These are phyloP conservation scores for Montifringilla adamsi DNA, from an alignment of 2,113 vertebrate genomes.

Conservation along the genomic window DNA sequence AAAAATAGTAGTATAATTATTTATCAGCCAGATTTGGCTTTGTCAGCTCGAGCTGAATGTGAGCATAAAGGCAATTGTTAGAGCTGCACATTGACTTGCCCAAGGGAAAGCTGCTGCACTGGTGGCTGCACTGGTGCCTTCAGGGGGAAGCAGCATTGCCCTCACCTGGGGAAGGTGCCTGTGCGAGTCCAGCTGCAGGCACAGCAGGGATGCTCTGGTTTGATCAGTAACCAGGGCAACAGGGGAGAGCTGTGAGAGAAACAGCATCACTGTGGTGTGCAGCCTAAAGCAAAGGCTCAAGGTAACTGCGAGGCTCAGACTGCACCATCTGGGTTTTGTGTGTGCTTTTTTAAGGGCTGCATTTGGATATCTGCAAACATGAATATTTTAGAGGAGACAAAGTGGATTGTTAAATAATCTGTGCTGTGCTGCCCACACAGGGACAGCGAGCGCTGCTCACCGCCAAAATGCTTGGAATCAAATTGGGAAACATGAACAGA, in stretches of 20 bases:
- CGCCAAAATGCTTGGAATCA: not conserved
- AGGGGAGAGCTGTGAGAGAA: not conserved
- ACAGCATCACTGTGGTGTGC: not conserved
- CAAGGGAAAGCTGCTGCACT: not conserved
- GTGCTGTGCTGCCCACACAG: constrained; percentile 30
- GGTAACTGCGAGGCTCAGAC: not conserved
- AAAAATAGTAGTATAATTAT: not conserved
- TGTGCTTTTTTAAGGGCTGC: not conserved
- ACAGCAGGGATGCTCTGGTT: not conserved
- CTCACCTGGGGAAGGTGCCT: not conserved
- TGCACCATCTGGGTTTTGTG: not conserved
- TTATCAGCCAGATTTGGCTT: not conserved
- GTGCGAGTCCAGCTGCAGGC: not conserved
- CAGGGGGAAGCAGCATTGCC: not conserved
- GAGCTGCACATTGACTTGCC: not conserved
- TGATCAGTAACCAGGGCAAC: constrained; percentile 39
- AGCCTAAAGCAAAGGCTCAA: not conserved
- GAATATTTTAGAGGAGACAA: constrained; percentile 65
- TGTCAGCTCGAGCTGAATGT: not conserved
- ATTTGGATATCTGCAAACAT: constrained; percentile 49
- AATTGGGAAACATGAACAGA: constrained; percentile 20
- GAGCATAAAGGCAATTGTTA: not conserved
- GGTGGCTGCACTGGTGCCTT: not conserved
- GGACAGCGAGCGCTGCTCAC: not conserved
- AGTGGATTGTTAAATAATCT: constrained; percentile 48